A percentile compares a stretch with the other conserved stretches of the same genome.
phyloP scores from a whole-genome alignment of 1,140 invertebrate species.

The Bombus superbus region DNA sequence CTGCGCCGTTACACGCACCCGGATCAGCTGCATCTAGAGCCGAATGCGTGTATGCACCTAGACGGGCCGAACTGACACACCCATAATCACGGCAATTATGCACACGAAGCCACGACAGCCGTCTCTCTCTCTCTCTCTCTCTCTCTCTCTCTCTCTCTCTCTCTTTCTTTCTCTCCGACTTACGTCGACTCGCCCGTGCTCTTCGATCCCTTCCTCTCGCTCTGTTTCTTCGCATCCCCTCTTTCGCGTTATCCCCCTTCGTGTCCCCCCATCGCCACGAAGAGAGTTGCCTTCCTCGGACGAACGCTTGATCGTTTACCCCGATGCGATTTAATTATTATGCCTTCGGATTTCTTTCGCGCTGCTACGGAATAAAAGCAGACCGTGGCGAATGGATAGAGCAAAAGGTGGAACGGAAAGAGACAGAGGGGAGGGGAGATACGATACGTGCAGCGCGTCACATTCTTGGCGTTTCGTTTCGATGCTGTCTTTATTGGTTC shows the following conservation, averaged over 20 bases:
- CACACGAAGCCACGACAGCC: slow-evolving; percentile 57
- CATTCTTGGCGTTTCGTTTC: slow-evolving; percentile 27
- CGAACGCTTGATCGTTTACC: slow-evolving; percentile 40
- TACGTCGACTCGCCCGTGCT: not conserved
- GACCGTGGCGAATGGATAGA: too few species aligned
- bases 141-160: slow-evolving; percentile 6
- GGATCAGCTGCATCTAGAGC: slow-evolving; percentile 59
- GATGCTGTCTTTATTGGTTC: slow-evolving; percentile 31
- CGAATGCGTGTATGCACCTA: slow-evolving; percentile 52
- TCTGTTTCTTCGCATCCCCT: not conserved
- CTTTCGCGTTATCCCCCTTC: not conserved
- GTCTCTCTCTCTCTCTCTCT: slow-evolving; percentile 6
- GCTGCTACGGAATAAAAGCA: not conserved
- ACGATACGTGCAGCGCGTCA: slow-evolving; percentile 12
- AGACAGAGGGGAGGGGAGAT: too few species aligned
- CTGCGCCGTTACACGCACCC: slow-evolving; percentile 64
- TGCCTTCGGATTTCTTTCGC: slow-evolving; percentile 38
- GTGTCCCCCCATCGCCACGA: not conserved
- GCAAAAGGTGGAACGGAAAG: too few species aligned
- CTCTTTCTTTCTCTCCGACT: not conserved
- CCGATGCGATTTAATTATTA: slow-evolving; percentile 62
- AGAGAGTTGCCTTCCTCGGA: slow-evolving; percentile 21
- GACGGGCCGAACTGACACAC: slow-evolving; percentile 65
- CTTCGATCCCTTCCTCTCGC: not conserved
- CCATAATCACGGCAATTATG: slow-evolving; percentile 69